Percentiles rank a stretch among this genome's conserved stretches.
phyloP scores from a whole-genome alignment of 2,888 invertebrate genomes.

The Papilio protenor region DNA sequence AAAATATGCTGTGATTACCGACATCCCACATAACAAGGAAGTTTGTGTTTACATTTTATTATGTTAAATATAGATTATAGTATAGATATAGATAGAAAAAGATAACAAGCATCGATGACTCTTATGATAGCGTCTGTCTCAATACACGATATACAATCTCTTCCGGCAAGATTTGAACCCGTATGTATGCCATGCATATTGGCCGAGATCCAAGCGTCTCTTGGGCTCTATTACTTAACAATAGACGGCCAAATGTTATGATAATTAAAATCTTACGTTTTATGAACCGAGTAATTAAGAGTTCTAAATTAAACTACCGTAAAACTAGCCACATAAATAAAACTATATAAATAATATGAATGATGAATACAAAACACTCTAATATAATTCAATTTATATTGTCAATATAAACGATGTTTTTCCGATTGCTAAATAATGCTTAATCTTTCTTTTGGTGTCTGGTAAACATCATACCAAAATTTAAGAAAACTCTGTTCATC shows the following conservation, averaged over 20 bases:
- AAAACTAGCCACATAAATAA: neutral
- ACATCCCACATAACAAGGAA: too few species aligned
- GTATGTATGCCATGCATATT: conserved; percentile 8
- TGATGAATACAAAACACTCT: neutral
- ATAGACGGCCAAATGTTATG: conserved; percentile 32
- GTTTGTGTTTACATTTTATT: too few species aligned
- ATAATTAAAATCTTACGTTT: conserved; percentile 34
- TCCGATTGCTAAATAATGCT: too few species aligned
- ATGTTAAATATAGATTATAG: too few species aligned
- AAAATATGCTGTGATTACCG: too few species aligned
- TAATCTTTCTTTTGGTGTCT: too few species aligned
- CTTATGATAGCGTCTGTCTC: neutral
- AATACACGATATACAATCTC: neutral
- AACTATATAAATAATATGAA: neutral
- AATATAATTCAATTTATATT: neutral
- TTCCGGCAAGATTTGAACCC: conserved; percentile 22
- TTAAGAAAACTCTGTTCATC: too few species aligned
- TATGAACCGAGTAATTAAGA: conserved; percentile 24
- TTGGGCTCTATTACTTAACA: conserved; percentile 29
- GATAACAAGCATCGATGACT: neutral
- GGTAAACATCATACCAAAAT: too few species aligned
- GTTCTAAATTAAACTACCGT: neutral
- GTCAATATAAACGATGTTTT: too few species aligned
- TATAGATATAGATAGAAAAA: too few species aligned
- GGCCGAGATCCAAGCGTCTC: conserved; percentile 22